These are phyloP conservation scores for Anoplopoma fimbria DNA, from an alignment of 2,113 vertebrate species.

Conservation along the genomic window DNA sequence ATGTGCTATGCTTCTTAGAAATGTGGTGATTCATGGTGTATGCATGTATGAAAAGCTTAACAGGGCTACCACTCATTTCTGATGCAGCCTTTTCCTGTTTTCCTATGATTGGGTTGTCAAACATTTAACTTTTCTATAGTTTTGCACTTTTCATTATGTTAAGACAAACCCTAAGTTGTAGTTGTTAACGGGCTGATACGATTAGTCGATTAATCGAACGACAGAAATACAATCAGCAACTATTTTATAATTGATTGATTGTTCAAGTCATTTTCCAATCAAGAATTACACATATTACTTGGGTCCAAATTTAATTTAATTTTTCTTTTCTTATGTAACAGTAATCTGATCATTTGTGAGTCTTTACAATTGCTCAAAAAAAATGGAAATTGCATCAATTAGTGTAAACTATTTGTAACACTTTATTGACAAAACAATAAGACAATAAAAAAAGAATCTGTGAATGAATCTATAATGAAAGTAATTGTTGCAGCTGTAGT, in stretches of 20 bases:
- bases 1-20: not conserved
- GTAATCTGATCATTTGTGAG: not conserved
- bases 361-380: no score
- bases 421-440: not conserved
- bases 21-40: conserved; percentile 28
- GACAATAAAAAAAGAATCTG: not conserved
- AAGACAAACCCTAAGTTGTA: not conserved
- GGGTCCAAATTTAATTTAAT: not conserved
- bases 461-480: no score
- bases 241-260: not conserved
- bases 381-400: no score
- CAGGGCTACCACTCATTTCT: not conserved
- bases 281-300: not conserved
- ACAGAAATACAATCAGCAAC: not conserved
- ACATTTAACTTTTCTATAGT: not conserved
- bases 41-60: conserved; percentile 7
- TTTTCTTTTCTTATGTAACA: not conserved
- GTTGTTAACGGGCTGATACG: not conserved
- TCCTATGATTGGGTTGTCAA: not conserved
- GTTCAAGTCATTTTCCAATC: not conserved
- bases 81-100: not conserved
- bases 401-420: not conserved
- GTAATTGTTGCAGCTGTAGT: no score
- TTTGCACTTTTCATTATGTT: not conserved
- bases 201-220: not conserved